Base-by-base conservation (phyloP, 2,113 vertebrate species). In the Heptranchias perlo region DNA sequence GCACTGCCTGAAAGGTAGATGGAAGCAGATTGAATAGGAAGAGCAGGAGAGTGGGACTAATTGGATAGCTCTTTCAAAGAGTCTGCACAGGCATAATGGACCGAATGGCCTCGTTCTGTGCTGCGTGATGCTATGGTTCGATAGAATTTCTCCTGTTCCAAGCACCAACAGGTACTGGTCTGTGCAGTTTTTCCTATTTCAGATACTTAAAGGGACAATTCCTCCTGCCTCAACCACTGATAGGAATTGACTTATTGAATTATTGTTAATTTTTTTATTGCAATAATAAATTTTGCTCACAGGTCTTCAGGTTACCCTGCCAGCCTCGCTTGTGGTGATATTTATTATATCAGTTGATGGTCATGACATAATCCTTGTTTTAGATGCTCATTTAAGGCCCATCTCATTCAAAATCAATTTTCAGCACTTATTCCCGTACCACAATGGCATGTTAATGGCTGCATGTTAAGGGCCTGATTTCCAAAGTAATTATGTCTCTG, bases 351-450 rank as follows among this genome's bases (percentile, higher is more conserved):
- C 58, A 62, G 6, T 62, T 93, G 89, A 62, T 93, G 35, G 89
- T 62, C 39, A 67, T 95, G 44, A 49, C 94, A 52, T 95, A 69
- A 69, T 3, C 94, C 65, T 95, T 95, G 64, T 73, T 69, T 95
- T 52, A 73, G 94, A 67, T 95, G 25, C 65, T 67, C 44, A 95
- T 69, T 69, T 95, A 67, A 73, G 94, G 28, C 39, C 65, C 25
- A 95, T 28, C 44, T 95, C 62, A 52, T 95, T 95, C 39, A 52
- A 95, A 95, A 73, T 69, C 94, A 95, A 73, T 95, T 69, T 31
- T 49, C 44, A 69, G 25, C 25, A 28, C 47, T 95, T 95, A 95
- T 95, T 69, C 65, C 93, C 47, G 23, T 18, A 95, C 64, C 94
- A 49, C 94, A 69, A 52, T 67, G 39, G 94, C 28, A 52, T 95